A percentile compares a stretch with the other conserved stretches of the same genome.
Evolutionary conservation across 2,888 invertebrate species (phyloP).

Genomic region (Mesochorus sp.): DNA sequence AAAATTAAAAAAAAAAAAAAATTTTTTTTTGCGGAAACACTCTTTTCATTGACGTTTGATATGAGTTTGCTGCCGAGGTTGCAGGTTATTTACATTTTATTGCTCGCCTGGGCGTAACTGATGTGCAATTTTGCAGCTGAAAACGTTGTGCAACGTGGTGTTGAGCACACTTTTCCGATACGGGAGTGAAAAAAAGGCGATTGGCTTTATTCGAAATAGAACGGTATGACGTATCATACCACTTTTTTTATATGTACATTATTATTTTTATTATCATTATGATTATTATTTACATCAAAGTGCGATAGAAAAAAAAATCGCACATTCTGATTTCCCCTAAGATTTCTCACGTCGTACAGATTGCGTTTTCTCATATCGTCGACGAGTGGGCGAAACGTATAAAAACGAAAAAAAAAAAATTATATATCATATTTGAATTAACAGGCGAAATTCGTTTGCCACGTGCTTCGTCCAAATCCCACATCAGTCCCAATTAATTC

Average conservation of each 20-base stretch:
- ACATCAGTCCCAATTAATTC: too few relatives aligned
- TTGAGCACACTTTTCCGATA: constrained; percentile 14
- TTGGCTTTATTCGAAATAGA: constrained; percentile 25
- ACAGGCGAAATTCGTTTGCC: too few relatives aligned
- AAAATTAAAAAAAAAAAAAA: too few relatives aligned
- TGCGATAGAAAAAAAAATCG: not conserved
- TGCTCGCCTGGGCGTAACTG: constrained; percentile 42
- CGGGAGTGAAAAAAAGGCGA: constrained; percentile 5
- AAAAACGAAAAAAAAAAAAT: not conserved
- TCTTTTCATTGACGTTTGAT: constrained; percentile 35
- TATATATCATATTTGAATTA: too few relatives aligned
- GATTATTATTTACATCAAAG: not conserved
- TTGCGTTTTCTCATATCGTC: not conserved
- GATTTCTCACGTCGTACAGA: not conserved
- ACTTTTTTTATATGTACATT: constrained; percentile 5
- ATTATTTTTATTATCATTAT: not conserved
- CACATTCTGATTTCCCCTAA: constrained; percentile 35
- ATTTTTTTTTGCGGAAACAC: constrained; percentile 18
- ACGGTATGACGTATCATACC: not conserved
- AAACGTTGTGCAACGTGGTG: constrained; percentile 28
- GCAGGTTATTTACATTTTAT: constrained; percentile 57
- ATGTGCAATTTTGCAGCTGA: constrained; percentile 38
- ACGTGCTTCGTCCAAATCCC: too few relatives aligned
- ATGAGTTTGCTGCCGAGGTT: constrained; percentile 12
- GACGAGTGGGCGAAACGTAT: not conserved